Evolutionary conservation across 2,888 invertebrate genomes (phyloP), one percentile per base, ranked within the genome.

Genomic region (Cordilura impudica): DNA sequence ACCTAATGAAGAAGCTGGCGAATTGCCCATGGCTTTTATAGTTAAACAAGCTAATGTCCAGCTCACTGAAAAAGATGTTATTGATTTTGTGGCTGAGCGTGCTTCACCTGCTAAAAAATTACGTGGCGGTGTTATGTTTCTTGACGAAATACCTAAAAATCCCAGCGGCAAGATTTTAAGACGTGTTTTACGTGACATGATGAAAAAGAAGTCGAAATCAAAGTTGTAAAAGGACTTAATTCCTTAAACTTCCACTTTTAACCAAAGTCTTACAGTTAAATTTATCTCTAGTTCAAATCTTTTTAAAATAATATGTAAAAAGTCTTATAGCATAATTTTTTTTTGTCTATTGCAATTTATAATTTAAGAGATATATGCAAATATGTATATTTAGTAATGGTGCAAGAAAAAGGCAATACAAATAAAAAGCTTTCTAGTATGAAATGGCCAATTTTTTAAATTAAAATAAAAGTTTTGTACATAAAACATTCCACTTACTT

Each of bases 91-190:
- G 12, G 91, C 92, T 26, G 85, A 88, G 0, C 85, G 82, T 19
- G 93, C 95, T 1, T 95, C 95, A 0, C 91, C 93, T 5, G 94
- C 94, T 58, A 96, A 96, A 87, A 92, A 91, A 83, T 90, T 96
- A 56, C 92, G 94, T 76, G 96, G 95, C 14, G 95, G 96, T 4
- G 93, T 95, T 1, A 89, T 91, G 80, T 95, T 96, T 87, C 88
- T 95, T 0, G 90, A 93, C n/a, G 92, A 92, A 81, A 94, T 96
- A 85, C 96, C 96, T 19, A 95, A 94, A 88, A 95, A 94, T 83
- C 92, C 94, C 0, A 93, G 94, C 31, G 96, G 96, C 4, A 96
- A 96, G 90, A 95, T 96, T 83, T 90, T 96, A 43, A 91, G 96
- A 79, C 91, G 94, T 12, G 78, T 88, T 21, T 75, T 90, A n/a